Conservation (phyloP, 2,888 invertebrate genomes). For the Agonum fuliginosum region DNA sequence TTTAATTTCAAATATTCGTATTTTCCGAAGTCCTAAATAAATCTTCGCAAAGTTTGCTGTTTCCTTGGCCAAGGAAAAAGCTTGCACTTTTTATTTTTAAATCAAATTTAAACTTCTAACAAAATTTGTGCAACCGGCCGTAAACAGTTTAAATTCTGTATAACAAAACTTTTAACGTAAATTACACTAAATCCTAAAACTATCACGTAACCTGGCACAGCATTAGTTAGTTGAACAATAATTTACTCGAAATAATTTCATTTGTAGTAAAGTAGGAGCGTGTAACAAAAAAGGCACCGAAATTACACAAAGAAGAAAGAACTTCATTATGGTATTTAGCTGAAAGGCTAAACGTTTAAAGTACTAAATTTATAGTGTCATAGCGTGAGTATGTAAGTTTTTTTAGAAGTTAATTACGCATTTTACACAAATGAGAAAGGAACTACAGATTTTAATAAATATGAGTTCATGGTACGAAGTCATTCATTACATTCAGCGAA, state of each 20-base stretch:
- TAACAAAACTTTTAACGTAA: slow-evolving; percentile 9
- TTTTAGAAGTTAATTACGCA: too few relatives aligned
- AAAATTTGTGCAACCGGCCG: neutral
- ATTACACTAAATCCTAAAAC: slow-evolving; percentile 25
- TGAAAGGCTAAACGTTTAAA: slow-evolving; percentile 7
- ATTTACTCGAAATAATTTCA: slow-evolving; percentile 51
- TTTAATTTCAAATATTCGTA: too few relatives aligned
- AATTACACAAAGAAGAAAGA: slow-evolving; percentile 40
- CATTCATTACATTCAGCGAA: neutral
- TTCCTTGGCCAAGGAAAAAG: neutral
- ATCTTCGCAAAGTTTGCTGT: too few relatives aligned
- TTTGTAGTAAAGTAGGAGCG: slow-evolving; percentile 4
- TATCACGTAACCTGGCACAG: neutral
- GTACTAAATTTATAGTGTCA: neutral
- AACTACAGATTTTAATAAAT: slow-evolving; percentile 7
- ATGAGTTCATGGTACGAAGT: too few relatives aligned
- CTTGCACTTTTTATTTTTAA: neutral
- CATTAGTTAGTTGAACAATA: slow-evolving; percentile 20
- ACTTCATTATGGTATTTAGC: slow-evolving; percentile 3
- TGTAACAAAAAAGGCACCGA: slow-evolving; percentile 25
- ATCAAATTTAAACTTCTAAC: neutral
- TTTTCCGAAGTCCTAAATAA: too few relatives aligned
- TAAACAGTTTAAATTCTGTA: slow-evolving; percentile 27
- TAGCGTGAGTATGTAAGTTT: too few relatives aligned
- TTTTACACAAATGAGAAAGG: neutral